phyloP scores from a whole-genome alignment of 2,888 invertebrate genomes.

The Lithophane ornitopus region DNA sequence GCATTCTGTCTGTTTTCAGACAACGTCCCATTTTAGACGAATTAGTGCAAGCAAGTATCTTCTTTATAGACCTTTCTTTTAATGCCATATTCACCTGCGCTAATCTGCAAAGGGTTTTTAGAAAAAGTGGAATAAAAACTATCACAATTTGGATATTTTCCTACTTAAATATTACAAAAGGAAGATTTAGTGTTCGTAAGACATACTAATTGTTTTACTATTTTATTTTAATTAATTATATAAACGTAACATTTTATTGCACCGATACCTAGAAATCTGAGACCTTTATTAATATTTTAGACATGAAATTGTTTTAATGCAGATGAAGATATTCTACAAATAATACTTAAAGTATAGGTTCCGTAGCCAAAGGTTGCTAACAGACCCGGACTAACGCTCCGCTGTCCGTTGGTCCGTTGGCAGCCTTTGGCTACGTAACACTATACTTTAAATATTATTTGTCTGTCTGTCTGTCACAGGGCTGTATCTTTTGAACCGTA shows the following conservation, averaged over 20 bases:
- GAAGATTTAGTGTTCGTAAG: slow-evolving; percentile 37
- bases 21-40: not conserved
- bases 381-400: too few relatives aligned
- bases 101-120: not conserved
- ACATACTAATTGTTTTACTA: slow-evolving; percentile 15
- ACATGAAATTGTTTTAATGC: not conserved
- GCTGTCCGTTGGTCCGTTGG: too few relatives aligned
- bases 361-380: too few relatives aligned
- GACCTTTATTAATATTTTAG: not conserved
- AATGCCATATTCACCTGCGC: not conserved
- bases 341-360: too few relatives aligned
- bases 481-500: too few relatives aligned
- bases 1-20: slow-evolving; percentile 31
- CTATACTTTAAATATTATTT: too few relatives aligned
- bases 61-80: not conserved
- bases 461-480: too few relatives aligned
- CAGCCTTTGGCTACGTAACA: too few relatives aligned
- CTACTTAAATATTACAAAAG: slow-evolving; percentile 55
- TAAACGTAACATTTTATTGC: not conserved
- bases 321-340: too few relatives aligned
- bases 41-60: not conserved
- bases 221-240: slow-evolving; percentile 27
- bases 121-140: slow-evolving; percentile 34
- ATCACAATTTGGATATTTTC: slow-evolving; percentile 58
- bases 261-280: slow-evolving; percentile 14